phyloP scores from a whole-genome alignment of 2,113 vertebrate species.

The Thunnus maccoyii region DNA sequence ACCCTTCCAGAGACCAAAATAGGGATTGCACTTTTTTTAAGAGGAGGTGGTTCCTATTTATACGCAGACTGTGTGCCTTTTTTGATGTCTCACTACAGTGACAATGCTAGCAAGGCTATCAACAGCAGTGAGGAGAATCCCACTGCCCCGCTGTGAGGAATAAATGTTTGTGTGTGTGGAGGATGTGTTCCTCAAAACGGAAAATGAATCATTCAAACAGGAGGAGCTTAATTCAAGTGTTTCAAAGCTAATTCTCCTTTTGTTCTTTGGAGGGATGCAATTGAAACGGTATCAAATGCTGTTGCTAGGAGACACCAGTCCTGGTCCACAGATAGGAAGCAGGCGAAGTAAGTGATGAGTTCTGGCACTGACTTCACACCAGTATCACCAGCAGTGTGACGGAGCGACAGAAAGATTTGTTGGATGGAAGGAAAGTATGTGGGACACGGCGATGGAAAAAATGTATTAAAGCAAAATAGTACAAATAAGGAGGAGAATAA shows the following conservation, averaged over 20 bases:
- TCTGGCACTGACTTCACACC: conserved; percentile 57
- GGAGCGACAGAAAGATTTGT: conserved; percentile 1
- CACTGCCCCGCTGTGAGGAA: conserved; percentile 21
- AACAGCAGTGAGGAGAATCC: conserved; percentile 22
- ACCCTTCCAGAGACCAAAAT: conserved; percentile 5
- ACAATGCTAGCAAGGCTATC: conserved; percentile 22
- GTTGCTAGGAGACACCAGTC: conserved; percentile 79
- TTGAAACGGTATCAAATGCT: conserved; percentile 55
- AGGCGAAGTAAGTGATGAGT: conserved; percentile 42
- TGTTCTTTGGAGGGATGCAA: conserved; percentile 62
- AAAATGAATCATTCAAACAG: conserved; percentile 48
- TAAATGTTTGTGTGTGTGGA: conserved; percentile 9
- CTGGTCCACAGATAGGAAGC: conserved; percentile 44
- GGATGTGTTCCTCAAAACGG: conserved; percentile 22
- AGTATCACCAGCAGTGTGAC: neutral
- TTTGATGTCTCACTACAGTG: conserved; percentile 22
- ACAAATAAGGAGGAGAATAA: conserved; percentile 19
- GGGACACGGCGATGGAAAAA: neutral
- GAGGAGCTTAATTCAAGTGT: conserved; percentile 59
- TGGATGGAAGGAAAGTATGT: conserved; percentile 4
- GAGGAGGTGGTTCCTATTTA: conserved; percentile 20
- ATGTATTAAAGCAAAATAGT: neutral
- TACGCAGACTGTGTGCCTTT: conserved; percentile 10
- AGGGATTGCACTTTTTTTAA: neutral
- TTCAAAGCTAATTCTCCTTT: conserved; percentile 71